These are phyloP conservation scores for Trichogramma pretiosum DNA, from an alignment of 1,140 invertebrate genomes.

Conservation along the genomic window DNA sequence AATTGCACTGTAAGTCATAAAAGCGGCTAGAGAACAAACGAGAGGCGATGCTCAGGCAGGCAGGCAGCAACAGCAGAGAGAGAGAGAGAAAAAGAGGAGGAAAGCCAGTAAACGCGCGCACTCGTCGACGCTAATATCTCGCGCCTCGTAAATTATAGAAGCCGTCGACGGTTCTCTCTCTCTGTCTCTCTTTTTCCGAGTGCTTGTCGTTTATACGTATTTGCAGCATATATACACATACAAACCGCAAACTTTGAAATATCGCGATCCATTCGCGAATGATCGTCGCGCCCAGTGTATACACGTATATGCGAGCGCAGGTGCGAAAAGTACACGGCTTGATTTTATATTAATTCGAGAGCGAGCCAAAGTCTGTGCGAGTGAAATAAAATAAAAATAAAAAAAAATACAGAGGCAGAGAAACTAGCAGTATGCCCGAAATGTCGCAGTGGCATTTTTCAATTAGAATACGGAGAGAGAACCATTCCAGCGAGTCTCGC, in stretches of 20 bases:
- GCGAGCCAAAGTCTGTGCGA: no score
- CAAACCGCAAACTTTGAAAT: slow-evolving; percentile 4
- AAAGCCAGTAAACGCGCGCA: slow-evolving; percentile 8
- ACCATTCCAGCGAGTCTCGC: no score
- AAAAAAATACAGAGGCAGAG: background rate
- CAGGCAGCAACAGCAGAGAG: background rate
- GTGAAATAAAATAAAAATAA: background rate
- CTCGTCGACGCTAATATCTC: slow-evolving; percentile 27
- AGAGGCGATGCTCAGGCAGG: no score
- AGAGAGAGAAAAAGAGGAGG: background rate
- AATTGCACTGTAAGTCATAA: background rate
- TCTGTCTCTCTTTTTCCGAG: background rate
- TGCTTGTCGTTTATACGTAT: background rate
- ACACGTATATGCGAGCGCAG: background rate
- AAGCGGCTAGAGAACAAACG: no score
- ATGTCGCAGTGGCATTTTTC: slow-evolving; percentile 17
- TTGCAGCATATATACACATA: no score
- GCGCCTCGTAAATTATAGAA: slow-evolving; percentile 28
- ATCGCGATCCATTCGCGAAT: no score
- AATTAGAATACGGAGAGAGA: slow-evolving; percentile 12
- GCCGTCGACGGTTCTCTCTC: slow-evolving; percentile 20
- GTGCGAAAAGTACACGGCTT: no score
- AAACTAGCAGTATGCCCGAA: slow-evolving; percentile 7
- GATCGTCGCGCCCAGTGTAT: no score
- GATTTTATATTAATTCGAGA: no score